These are phyloP conservation scores for Andrena bicolor DNA, from an alignment of 2,888 invertebrate species.

Conservation along the genomic window DNA sequence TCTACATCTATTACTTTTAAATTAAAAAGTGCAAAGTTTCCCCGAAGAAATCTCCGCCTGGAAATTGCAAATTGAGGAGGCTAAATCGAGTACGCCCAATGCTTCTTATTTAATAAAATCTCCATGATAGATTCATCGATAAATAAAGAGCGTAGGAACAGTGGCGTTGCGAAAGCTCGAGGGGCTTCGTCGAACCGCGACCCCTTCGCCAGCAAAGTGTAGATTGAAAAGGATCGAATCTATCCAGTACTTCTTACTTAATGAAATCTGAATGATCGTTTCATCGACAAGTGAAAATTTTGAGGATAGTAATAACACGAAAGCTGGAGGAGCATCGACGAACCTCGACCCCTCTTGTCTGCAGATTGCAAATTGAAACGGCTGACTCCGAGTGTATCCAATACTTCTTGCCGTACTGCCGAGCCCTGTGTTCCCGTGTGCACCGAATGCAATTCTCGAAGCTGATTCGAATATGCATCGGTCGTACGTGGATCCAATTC, in stretches of 20 bases:
- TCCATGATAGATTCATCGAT: too few species aligned
- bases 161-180: not conserved
- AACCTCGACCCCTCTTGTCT: not conserved
- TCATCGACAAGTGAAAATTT: not conserved
- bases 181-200: not conserved
- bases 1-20: too few species aligned
- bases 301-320: not conserved
- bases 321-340: not conserved
- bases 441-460: constrained; percentile 39
- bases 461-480: constrained; percentile 52
- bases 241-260: not conserved
- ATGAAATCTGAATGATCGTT: not conserved
- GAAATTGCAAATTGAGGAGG: too few species aligned
- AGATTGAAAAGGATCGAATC: not conserved
- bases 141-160: not conserved
- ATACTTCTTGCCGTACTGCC: constrained; percentile 10
- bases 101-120: not conserved
- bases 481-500: constrained; percentile 44
- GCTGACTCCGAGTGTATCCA: constrained; percentile 31
- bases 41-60: too few species aligned
- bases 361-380: constrained; percentile 38
- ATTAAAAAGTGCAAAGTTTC: too few species aligned
- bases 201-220: not conserved
- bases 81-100: too few species aligned
- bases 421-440: constrained; percentile 18